Percentiles rank a stretch among this genome's conserved stretches.
These are phyloP conservation scores for Metalampra italica DNA, from an alignment of 2,888 invertebrate genomes.

Conservation along the genomic window DNA sequence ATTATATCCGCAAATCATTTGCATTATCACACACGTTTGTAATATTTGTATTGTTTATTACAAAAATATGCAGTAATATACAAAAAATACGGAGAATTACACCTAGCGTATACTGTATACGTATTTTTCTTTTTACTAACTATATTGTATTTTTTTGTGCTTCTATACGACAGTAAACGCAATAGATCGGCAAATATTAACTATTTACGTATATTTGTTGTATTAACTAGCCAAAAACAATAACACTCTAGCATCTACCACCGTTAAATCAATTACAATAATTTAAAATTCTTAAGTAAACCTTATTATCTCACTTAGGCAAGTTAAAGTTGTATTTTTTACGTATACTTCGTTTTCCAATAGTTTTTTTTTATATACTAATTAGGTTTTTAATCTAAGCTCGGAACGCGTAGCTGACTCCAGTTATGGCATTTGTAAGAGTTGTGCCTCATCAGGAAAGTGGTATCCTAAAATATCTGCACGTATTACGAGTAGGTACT, in stretches of 20 bases:
- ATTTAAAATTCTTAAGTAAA: conserved; percentile 74
- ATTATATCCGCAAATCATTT: conserved; percentile 22
- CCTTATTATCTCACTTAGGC: conserved; percentile 78
- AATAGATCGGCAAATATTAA: conserved; percentile 47
- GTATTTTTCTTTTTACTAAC: conserved; percentile 69
- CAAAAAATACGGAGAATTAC: conserved; percentile 42
- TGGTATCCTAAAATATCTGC: conserved; percentile 32
- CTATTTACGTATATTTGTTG: conserved; percentile 63
- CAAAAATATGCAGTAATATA: not conserved
- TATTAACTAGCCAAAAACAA: conserved; percentile 69
- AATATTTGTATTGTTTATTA: not conserved
- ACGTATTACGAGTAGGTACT: conserved; percentile 35
- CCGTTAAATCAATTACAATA: conserved; percentile 72
- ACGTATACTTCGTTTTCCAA: conserved; percentile 78
- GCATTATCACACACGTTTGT: not conserved
- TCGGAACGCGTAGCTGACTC: conserved; percentile 44
- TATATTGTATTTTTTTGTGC: conserved; percentile 55
- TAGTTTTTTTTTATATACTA: conserved; percentile 38
- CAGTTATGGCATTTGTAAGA: conserved; percentile 4
- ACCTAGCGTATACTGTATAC: conserved; percentile 76
- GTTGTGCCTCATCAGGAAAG: conserved; percentile 29
- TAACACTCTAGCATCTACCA: conserved; percentile 72
- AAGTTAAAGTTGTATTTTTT: conserved; percentile 76
- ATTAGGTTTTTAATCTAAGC: conserved; percentile 51
- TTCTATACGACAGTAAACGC: conserved; percentile 46